A percentile compares a stretch with the other conserved stretches of the same genome.
Evolutionary conservation across 2,797 vertebrate species (phyloP).

Genomic region (Mormyrops attenuatus): DNA sequence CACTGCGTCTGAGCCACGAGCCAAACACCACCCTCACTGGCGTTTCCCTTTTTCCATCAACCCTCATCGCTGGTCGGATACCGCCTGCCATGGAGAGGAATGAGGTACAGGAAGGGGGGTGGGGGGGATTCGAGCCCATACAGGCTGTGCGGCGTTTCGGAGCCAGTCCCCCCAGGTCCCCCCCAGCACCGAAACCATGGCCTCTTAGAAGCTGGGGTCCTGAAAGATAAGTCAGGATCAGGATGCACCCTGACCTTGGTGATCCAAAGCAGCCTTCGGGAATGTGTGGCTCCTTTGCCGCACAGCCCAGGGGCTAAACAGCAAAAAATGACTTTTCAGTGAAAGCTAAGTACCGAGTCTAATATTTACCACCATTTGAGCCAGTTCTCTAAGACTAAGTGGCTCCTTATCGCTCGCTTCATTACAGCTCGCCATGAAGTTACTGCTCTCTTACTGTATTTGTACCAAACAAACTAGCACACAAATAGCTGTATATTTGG

Average conservation of each 20-base stretch:
- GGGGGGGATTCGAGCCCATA: not conserved
- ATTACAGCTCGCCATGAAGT: not conserved
- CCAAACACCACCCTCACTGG: not conserved
- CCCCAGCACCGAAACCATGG: not conserved
- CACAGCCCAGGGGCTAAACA: not conserved
- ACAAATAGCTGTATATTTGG: not conserved
- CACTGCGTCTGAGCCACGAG: not conserved
- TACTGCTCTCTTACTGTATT: not conserved
- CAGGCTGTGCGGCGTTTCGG: not conserved
- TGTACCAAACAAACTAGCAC: not conserved
- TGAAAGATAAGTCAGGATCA: not conserved
- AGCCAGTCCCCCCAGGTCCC: not conserved
- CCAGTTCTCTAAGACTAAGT: not conserved
- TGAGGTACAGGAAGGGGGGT: not conserved
- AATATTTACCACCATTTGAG: not conserved
- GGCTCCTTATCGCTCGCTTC: not conserved
- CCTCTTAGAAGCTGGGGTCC: not conserved
- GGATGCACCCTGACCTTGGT: not conserved
- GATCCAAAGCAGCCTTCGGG: not conserved
- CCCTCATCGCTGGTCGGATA: not conserved
- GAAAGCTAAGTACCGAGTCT: not conserved
- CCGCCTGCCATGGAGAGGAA: not conserved
- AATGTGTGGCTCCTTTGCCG: not conserved
- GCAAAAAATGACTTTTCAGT: not conserved
- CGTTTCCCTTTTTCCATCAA: not conserved